Evolutionary conservation across 2,888 invertebrate species (phyloP).

Genomic region (Tromatobia lineatoria): DNA sequence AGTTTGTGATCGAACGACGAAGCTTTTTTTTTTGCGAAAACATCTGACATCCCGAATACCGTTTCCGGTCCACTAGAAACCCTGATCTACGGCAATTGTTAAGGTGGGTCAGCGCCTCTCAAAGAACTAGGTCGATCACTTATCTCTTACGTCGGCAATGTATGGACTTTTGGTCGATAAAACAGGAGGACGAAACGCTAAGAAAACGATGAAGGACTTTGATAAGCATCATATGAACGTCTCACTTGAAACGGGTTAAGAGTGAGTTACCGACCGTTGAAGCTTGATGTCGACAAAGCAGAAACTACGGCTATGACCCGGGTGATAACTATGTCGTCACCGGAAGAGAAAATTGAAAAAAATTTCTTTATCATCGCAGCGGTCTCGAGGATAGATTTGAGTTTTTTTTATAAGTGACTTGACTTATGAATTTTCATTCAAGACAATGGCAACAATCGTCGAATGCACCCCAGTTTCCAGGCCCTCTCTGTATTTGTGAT

Average conservation of each 20-base stretch:
- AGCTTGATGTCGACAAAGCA: slow-evolving; percentile 60
- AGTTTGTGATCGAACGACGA: slow-evolving; percentile 30
- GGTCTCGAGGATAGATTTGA: not conserved
- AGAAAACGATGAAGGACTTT: not conserved
- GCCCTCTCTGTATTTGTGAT: too few relatives aligned
- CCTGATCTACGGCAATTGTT: slow-evolving; percentile 16
- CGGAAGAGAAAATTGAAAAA: not conserved
- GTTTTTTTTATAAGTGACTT: not conserved
- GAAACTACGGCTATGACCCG: slow-evolving; percentile 23
- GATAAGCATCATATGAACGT: slow-evolving; percentile 14
- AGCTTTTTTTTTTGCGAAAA: slow-evolving; percentile 9
- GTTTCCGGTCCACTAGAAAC: not conserved
- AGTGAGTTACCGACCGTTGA: slow-evolving; percentile 61
- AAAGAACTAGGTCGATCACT: slow-evolving; percentile 50
- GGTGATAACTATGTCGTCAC: not conserved
- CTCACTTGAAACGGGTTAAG: slow-evolving; percentile 3
- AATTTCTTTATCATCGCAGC: not conserved
- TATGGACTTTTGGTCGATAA: slow-evolving; percentile 43
- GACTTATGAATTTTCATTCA: too few relatives aligned
- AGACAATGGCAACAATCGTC: too few relatives aligned
- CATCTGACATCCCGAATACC: not conserved
- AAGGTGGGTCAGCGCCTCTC: slow-evolving; percentile 14
- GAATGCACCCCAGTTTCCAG: too few relatives aligned
- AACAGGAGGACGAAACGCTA: slow-evolving; percentile 21
- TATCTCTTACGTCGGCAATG: slow-evolving; percentile 30